Evolutionary conservation across 1,140 invertebrate species (phyloP).

Genomic region (Drosophila quadrilineata): DNA sequence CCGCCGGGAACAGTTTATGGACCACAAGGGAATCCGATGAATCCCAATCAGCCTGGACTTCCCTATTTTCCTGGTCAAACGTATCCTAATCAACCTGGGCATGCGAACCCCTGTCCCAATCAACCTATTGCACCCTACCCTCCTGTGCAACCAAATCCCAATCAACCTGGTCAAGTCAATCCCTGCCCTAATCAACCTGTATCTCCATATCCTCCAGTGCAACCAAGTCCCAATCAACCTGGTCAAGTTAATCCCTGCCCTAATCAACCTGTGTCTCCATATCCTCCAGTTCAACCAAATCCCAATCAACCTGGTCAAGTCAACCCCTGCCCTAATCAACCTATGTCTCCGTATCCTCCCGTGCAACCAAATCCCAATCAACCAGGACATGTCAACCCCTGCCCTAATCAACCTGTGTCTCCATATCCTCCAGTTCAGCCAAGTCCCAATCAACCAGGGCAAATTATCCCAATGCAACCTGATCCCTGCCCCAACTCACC

Average conservation of each 20-base stretch:
- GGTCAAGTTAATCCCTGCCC: background rate
- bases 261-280: constrained; percentile 2
- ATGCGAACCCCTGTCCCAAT: background rate
- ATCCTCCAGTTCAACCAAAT: background rate
- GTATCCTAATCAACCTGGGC: constrained; percentile 5
- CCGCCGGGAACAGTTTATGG: background rate
- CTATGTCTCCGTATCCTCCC: constrained; percentile 5
- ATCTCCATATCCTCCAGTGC: background rate
- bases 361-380: background rate
- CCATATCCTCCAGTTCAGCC: background rate
- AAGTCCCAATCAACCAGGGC: background rate
- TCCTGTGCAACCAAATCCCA: background rate
- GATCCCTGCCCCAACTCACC: background rate
- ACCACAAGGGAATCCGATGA: background rate
- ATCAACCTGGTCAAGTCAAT: background rate
- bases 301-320: background rate
- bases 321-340: background rate
- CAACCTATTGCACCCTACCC: constrained; percentile 2
- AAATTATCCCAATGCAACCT: background rate
- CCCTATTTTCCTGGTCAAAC: background rate
- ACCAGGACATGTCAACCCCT: background rate
- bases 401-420: background rate
- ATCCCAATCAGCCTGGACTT: background rate
- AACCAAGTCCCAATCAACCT: background rate
- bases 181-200: background rate